Percentiles rank a stretch among this genome's conserved stretches.
Evolutionary conservation across 2,888 invertebrate species (phyloP).

Genomic region (Lasius fuliginosus): DNA sequence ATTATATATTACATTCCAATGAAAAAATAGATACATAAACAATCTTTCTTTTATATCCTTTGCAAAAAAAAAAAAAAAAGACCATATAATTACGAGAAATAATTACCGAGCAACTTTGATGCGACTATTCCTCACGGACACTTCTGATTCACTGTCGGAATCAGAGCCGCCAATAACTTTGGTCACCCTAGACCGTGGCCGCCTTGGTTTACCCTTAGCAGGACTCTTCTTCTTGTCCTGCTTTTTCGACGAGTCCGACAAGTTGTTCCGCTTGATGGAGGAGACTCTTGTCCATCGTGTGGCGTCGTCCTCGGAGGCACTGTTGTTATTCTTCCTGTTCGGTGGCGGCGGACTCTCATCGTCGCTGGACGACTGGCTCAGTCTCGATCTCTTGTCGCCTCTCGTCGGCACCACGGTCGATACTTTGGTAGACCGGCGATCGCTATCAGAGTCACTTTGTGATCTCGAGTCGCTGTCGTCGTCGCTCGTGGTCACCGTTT

Average conservation of each 20-base stretch:
- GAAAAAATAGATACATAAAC: neutral
- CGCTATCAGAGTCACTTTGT: conserved; percentile 85
- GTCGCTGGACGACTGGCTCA: conserved; percentile 81
- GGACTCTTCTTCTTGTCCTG: conserved; percentile 83
- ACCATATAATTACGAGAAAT: neutral
- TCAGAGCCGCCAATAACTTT: conserved; percentile 80
- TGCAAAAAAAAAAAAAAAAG: neutral
- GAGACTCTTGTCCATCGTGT: conserved; percentile 79
- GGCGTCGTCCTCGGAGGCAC: conserved; percentile 80
- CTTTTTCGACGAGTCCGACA: conserved; percentile 81
- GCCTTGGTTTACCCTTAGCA: conserved; percentile 84
- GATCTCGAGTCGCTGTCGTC: conserved; percentile 81
- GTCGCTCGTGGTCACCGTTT: conserved; percentile 84
- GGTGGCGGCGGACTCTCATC: conserved; percentile 74
- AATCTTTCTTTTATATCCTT: neutral
- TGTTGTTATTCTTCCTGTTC: conserved; percentile 73
- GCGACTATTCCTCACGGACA: conserved; percentile 79
- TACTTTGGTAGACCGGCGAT: conserved; percentile 69
- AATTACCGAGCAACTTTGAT: conserved; percentile 77
- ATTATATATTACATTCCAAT: neutral
- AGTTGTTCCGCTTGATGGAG: conserved; percentile 80
- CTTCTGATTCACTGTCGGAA: conserved; percentile 83
- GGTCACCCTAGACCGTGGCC: conserved; percentile 80
- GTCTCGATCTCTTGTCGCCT: conserved; percentile 73
- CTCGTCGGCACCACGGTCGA: conserved; percentile 62